Base-by-base conservation (phyloP, 2,113 vertebrate genomes). In the Archocentrus centrarchus region DNA sequence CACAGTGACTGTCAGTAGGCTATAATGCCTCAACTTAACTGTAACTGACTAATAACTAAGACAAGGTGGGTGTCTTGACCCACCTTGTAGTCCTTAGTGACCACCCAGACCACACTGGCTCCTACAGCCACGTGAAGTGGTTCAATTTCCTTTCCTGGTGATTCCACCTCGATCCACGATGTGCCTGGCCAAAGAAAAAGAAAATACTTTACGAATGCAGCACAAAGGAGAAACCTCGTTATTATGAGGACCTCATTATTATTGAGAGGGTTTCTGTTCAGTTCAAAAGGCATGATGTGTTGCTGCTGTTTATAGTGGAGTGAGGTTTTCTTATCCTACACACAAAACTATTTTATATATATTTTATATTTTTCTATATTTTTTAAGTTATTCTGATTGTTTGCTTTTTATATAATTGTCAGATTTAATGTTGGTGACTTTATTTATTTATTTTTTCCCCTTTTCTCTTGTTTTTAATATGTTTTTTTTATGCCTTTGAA, bases 11-110 rank as follows among this genome's bases (percentile, higher is more conserved):
- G 14, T 15, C 14, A 50, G 14, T 50, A 50, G 44, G 14, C 44
- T 50, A 15, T 50, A 15, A 6, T 50, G 44, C 4, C 44, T 50
- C 3, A 5, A 50, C 14, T 15, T 50, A 50, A 50, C 44, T 14
- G 13, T 14, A 47, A 47, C 13, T 44, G 41, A 44, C 11, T 4
- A 47, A 47, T 47, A 47, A 50, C 44, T 15, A 32, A 6, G 44
- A 27, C 5, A 47, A 47, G 2, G 47, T 17, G 47, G 59, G 11
- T 59, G 17, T 14, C 10, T 3, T 24, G 13, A 83, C 95, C 96
- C 94, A 99, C 98, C 91, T 98, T 99, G 70, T 95, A 96, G 64
- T 99, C 98, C 81, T 99, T 99, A 7, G 98, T 99, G 84, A 99
- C 91, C 7, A 97, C 97, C 98, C 98, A 99, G 78, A 99, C 98